Evolutionary conservation across 2,797 vertebrate genomes (phyloP), one percentile per base, ranked within the genome.

Genomic region (Erethizon dorsatum): DNA sequence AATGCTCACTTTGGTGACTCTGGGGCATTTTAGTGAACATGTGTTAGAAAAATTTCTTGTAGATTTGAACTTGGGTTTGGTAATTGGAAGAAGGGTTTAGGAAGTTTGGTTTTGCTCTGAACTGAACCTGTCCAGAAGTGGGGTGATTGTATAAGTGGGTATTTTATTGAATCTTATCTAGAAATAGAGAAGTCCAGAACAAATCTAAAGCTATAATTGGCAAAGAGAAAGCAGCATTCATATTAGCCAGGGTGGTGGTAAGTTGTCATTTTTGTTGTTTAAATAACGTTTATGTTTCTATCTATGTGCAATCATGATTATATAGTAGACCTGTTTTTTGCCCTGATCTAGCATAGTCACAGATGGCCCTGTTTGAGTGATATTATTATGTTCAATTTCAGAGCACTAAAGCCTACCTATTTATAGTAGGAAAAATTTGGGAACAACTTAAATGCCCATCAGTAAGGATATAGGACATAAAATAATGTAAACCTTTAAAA

Each of bases 301-400:
- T 94, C 78, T 82, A 5, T 82, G 54, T 47, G 86, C 10, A 59
- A 11, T 57, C 28, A 20, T 9, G 79, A 47, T 85, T 75, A 67
- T 24, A 37, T 1, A 47, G 75, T 37, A 41, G 57, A 11, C 71
- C 57, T 92, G 63, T 24, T 80, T 91, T 97, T 83, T 94, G 17
- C 79, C 56, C 57, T 69, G 82, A 61, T 89, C 63, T 71, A 54
- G 61, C 54, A 69, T 8, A 52, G 57, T 52, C 88, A 57, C 61
- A 92, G 83, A 88, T 86, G 73, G 33, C 45, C 63, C 63, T 89
- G 20, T 94, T 85, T 89, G 67, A 77, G 47, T 33, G 41, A 90
- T 95, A 90, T 73, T 90, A 78, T 95, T 94, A 61, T 59, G 5
- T 69, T 91, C 78, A 47, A 17, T 45, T 91, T 37, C 45, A 94